phyloP scores from a whole-genome alignment of 2,797 vertebrate genomes.

The Lindbergichthys nudifrons region DNA sequence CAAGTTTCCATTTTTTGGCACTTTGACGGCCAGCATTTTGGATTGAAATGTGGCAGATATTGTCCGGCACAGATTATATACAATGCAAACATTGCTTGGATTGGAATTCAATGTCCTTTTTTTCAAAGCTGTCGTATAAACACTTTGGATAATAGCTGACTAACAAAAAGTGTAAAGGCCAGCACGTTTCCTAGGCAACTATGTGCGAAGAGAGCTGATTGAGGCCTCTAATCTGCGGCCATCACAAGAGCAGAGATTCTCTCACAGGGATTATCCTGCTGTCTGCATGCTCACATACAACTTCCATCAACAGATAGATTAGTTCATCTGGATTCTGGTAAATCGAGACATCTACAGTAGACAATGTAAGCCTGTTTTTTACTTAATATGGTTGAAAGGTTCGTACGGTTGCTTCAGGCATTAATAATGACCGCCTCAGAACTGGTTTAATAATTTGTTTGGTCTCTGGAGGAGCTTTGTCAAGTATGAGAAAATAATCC shows the following conservation, averaged over 20 bases:
- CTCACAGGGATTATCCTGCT: constrained; percentile 28
- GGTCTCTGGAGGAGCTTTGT: constrained; percentile 2
- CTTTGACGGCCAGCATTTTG: too few species aligned
- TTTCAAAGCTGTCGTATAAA: background rate
- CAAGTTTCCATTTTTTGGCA: too few species aligned
- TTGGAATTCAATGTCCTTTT: background rate
- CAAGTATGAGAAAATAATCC: background rate
- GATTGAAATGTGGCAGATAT: background rate
- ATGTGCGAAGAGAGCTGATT: constrained; percentile 5
- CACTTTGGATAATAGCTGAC: background rate
- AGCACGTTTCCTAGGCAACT: background rate
- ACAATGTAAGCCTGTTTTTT: background rate
- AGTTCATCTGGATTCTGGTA: background rate
- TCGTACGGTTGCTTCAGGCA: background rate
- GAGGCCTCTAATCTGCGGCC: constrained; percentile 27
- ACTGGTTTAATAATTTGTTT: background rate
- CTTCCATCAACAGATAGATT: background rate
- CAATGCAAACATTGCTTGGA: background rate
- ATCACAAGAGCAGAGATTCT: constrained; percentile 1
- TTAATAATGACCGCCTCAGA: background rate
- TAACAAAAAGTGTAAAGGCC: background rate
- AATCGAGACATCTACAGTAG: constrained; percentile 14
- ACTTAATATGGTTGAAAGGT: background rate
- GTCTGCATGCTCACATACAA: background rate
- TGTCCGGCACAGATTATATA: background rate